These are phyloP conservation scores for Tetrapedia diversipes DNA, from an alignment of 2,888 invertebrate species.

Conservation along the genomic window DNA sequence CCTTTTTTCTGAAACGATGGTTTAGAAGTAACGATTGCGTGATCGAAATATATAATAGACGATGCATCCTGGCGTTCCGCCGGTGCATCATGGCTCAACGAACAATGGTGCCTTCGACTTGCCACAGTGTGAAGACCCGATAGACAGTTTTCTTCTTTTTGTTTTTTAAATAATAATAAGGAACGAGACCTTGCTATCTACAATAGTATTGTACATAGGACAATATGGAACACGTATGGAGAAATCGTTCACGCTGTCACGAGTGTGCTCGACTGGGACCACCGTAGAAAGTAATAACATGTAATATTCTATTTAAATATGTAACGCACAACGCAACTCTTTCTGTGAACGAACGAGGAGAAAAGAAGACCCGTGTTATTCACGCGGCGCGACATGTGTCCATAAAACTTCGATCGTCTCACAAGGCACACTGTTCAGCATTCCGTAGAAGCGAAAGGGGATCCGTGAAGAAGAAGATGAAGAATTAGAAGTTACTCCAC, in stretches of 20 bases:
- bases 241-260: constrained; percentile 68
- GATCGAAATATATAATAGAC: constrained; percentile 44
- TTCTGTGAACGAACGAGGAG: neutral
- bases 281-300: constrained; percentile 69
- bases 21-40: constrained; percentile 29
- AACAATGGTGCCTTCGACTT: constrained; percentile 81
- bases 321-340: constrained; percentile 63
- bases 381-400: constrained; percentile 13
- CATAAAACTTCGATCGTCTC: constrained; percentile 39
- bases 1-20: constrained; percentile 70
- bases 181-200: constrained; percentile 78
- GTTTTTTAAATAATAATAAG: constrained; percentile 61
- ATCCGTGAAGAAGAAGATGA: neutral
- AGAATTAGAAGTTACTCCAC: neutral
- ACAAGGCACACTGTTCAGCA: constrained; percentile 37
- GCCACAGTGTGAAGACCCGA: constrained; percentile 78
- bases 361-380: constrained; percentile 10
- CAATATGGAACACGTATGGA: constrained; percentile 58
- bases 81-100: constrained; percentile 75
- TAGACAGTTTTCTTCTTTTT: constrained; percentile 66
- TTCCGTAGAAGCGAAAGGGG: neutral
- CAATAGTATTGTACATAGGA: constrained; percentile 79
- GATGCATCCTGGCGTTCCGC: constrained; percentile 60
- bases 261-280: constrained; percentile 68
- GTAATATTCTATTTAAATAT: constrained; percentile 76